Conservation (phyloP, 2,888 invertebrate genomes). For the Drosophila atroscutellata region DNA sequence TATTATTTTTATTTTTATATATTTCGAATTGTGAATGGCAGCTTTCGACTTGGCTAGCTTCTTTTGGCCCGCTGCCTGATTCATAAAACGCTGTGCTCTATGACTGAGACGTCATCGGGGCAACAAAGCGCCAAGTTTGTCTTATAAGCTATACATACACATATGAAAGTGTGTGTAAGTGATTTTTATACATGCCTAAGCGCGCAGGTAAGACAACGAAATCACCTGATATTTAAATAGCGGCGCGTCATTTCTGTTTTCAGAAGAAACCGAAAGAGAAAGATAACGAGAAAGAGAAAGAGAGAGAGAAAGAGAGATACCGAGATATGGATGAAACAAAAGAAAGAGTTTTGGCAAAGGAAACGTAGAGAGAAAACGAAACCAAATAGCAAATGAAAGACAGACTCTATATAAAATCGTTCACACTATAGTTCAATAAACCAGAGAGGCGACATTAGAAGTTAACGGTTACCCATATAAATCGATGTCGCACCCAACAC, state of each 20-base stretch:
- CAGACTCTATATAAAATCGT: slow-evolving; percentile 17
- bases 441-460: slow-evolving; percentile 28
- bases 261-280: slow-evolving; percentile 30
- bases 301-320: not conserved
- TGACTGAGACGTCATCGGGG: slow-evolving; percentile 67
- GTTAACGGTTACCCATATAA: slow-evolving; percentile 14
- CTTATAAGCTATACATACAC: slow-evolving; percentile 21
- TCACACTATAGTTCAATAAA: slow-evolving; percentile 50
- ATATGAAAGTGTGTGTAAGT: slow-evolving; percentile 3
- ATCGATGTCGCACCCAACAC: slow-evolving; percentile 1
- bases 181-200: slow-evolving; percentile 33
- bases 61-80: slow-evolving; percentile 38
- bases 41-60: slow-evolving; percentile 21
- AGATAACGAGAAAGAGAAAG: not conserved
- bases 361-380: not conserved
- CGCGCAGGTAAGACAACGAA: slow-evolving; percentile 61
- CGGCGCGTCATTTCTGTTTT: slow-evolving; percentile 69
- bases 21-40: slow-evolving; percentile 53
- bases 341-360: slow-evolving; percentile 15
- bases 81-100: slow-evolving; percentile 39
- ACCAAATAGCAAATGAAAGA: slow-evolving; percentile 42
- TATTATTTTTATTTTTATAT: slow-evolving; percentile 1
- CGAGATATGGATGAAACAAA: slow-evolving; percentile 29
- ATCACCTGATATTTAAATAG: slow-evolving; percentile 81
- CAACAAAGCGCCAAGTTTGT: slow-evolving; percentile 31